These are phyloP conservation scores for Hippocampus kuda DNA, from an alignment of 2,797 vertebrate species.

Conservation along the genomic window DNA sequence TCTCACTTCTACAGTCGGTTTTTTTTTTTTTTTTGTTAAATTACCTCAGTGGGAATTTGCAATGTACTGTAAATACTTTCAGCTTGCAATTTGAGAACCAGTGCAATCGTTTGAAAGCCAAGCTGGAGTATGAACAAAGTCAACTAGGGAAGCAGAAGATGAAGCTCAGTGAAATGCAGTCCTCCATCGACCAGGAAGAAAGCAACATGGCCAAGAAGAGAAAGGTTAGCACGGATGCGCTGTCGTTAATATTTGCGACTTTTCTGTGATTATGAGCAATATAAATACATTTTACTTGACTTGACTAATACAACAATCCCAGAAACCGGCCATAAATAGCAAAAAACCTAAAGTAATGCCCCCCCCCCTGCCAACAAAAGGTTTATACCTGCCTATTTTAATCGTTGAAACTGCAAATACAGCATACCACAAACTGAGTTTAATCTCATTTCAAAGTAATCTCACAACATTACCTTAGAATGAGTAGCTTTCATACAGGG, in stretches of 20 bases:
- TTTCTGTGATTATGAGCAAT: too few relatives aligned
- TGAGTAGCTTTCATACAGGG: too few relatives aligned
- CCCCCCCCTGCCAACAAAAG: too few relatives aligned
- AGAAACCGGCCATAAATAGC: too few relatives aligned
- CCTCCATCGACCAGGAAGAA: slow-evolving; percentile 62
- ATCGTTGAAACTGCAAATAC: too few relatives aligned
- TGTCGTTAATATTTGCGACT: not conserved
- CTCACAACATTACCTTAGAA: too few relatives aligned
- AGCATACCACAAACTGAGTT: too few relatives aligned
- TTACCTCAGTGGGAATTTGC: not conserved
- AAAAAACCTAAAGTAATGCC: too few relatives aligned
- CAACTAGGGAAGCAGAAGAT: slow-evolving; percentile 68
- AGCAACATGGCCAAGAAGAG: slow-evolving; percentile 49
- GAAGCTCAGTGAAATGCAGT: slow-evolving; percentile 58
- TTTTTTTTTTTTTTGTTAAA: not conserved
- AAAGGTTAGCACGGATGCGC: slow-evolving; percentile 61
- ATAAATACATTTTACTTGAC: too few relatives aligned
- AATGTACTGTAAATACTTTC: slow-evolving; percentile 8
- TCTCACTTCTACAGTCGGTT: not conserved
- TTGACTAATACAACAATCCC: too few relatives aligned
- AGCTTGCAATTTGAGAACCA: slow-evolving; percentile 91
- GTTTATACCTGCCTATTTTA: too few relatives aligned
- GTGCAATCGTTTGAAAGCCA: slow-evolving; percentile 65
- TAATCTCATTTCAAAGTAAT: too few relatives aligned
- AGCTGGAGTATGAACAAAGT: slow-evolving; percentile 73